Conservation (phyloP, 2,888 invertebrate genomes). For the Sicus ferrugineus region DNA sequence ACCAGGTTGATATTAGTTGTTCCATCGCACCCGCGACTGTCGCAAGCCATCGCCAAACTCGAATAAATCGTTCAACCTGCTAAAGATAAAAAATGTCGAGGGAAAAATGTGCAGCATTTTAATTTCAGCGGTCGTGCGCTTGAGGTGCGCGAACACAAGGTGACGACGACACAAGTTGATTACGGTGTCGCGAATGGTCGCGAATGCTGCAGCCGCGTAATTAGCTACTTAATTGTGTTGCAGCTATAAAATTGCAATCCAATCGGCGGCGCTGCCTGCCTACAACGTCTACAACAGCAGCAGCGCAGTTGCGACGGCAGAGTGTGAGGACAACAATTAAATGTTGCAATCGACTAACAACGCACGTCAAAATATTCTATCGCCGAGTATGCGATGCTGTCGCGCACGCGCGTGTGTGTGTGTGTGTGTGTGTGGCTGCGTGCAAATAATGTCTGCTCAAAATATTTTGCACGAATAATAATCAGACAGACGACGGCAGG, state of each 20-base stretch:
- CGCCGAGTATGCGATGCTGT: neutral
- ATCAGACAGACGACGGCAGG: no score
- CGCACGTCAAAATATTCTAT: neutral
- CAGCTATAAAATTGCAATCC: neutral
- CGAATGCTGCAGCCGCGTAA: neutral
- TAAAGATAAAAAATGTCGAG: no score
- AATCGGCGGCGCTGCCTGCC: neutral
- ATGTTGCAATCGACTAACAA: neutral
- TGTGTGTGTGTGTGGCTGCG: neutral
- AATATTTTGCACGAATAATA: neutral
- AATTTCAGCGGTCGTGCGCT: no score
- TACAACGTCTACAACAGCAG: constrained; percentile 4
- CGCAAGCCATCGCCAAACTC: no score
- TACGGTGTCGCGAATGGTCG: neutral
- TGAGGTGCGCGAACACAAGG: no score
- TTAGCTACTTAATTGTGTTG: neutral
- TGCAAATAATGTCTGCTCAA: neutral
- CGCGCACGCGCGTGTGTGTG: neutral
- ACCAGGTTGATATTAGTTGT: no score
- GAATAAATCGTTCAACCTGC: no score
- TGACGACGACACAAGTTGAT: neutral
- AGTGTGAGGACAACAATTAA: constrained; percentile 6
- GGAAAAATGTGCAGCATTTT: no score
- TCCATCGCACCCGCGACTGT: no score
- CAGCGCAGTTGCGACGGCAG: neutral